These are phyloP conservation scores for Copsychus sechellarum DNA, from an alignment of 2,113 vertebrate species.

Conservation along the genomic window DNA sequence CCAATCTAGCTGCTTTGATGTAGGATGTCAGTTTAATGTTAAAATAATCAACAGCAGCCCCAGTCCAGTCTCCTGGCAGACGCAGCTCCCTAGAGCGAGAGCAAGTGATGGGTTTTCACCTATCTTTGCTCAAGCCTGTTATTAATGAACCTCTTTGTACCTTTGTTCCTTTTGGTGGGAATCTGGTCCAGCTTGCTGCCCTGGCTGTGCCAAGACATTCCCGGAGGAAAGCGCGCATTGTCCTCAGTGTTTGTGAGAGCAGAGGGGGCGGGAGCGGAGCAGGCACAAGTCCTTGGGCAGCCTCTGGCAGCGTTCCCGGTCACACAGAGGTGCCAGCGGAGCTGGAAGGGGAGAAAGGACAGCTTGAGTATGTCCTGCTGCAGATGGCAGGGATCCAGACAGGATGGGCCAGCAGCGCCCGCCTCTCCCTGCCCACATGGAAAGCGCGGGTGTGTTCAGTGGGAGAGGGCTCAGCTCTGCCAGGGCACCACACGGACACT, in stretches of 20 bases:
- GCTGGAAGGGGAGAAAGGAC: neutral
- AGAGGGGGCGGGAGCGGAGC: neutral
- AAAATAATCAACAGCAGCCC: neutral
- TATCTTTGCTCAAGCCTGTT: neutral
- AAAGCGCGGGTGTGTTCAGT: rapidly evolving
- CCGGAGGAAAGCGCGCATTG: rapidly evolving
- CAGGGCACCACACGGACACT: neutral
- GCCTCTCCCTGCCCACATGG: neutral
- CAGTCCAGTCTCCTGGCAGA: rapidly evolving
- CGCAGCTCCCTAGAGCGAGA: neutral
- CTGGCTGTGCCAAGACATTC: neutral
- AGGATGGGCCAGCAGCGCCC: conserved; percentile 25
- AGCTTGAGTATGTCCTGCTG: neutral
- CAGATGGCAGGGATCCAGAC: conserved; percentile 24
- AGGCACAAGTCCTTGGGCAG: neutral
- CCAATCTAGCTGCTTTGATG: neutral
- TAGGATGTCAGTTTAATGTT: neutral
- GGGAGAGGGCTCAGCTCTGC: neutral
- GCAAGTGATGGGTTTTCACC: neutral
- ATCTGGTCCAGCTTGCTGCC: neutral
- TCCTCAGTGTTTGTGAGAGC: rapidly evolving
- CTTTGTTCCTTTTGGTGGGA: neutral
- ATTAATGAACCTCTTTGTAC: neutral
- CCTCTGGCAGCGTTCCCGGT: neutral
- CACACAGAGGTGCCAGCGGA: neutral